phyloP scores from a whole-genome alignment of 2,113 vertebrate species.

The Gnathonemus longibarbis region DNA sequence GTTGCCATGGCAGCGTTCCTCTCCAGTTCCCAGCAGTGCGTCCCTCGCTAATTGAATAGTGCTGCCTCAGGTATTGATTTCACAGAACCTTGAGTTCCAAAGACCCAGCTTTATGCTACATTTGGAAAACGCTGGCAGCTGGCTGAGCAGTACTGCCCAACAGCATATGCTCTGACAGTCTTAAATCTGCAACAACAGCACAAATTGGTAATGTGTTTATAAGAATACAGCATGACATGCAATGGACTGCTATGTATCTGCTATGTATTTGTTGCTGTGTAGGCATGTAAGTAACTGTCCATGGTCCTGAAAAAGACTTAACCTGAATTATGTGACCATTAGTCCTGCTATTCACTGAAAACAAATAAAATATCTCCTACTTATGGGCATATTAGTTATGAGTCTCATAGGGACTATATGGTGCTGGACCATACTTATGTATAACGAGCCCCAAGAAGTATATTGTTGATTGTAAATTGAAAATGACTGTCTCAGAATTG shows the following conservation, averaged over 20 bases:
- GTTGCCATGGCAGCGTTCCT: slow-evolving; percentile 20
- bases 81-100: slow-evolving; percentile 1
- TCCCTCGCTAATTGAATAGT: slow-evolving; percentile 19
- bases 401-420: neutral
- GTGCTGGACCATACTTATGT: neutral
- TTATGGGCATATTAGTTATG: neutral
- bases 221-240: neutral
- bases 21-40: slow-evolving; percentile 19
- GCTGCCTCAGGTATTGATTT: slow-evolving; percentile 18
- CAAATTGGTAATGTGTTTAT: neutral
- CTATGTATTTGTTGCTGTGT: neutral
- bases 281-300: slow-evolving; percentile 2
- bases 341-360: neutral
- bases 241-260: neutral
- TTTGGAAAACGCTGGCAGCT: neutral
- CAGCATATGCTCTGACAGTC: neutral
- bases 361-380: neutral
- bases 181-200: neutral
- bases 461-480: neutral
- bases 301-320: slow-evolving; percentile 12
- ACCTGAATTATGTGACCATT: neutral
- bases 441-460: neutral
- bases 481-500: neutral
- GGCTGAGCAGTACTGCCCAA: neutral
- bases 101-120: neutral